Evolutionary conservation across 2,113 vertebrate genomes (phyloP), one percentile per base, ranked within the genome.

Genomic region (Ailurus styani): DNA sequence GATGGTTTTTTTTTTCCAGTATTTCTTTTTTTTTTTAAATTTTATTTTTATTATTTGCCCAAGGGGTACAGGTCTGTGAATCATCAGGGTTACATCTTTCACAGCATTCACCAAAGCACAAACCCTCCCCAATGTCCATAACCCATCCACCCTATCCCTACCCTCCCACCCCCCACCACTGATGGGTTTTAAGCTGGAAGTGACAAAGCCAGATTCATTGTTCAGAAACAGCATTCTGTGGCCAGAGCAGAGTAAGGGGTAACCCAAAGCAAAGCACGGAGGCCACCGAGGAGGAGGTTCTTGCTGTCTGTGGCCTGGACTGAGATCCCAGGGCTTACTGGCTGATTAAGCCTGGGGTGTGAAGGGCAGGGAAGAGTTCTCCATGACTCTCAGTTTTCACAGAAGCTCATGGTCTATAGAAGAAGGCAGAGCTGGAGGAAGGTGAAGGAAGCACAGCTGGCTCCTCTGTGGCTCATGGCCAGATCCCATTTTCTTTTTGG

Each of bases 181-280:
- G 54, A 64, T 37, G 27, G 18, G 13, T 78, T 82, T 94, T 88
- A 66, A 96, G 40, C 14, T 29, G 40, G 47, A 94, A 62, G 70
- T n/a, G 50, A 73, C 8, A n/a, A 47, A 66, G 25, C 21, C 42
- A 68, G 70, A 77, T 60, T 62, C 20, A 37, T 11, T n/a, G n/a
- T 83, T 96, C 42, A 70, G 87, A 92, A 94, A 78, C 27, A 93
- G 4, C 7, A 23, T 95, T 95, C 87, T 90, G 60, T 18, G 66
- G 18, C 54, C 52, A 90, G 34, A 72, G n/a, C n/a, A 2, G 50
- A 84, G 8, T 37, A 47, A 52, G 54, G 57, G 57, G 84, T 2
- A 7, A 37, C 3, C 4, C 37, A 34, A 12, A 6, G 52, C 70
- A 91, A 93, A 34, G 64, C 27, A 62, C 21, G 62, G 42, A 94